Evolutionary conservation across 2,888 invertebrate genomes (phyloP).

Genomic region (Pollenia amentaria): DNA sequence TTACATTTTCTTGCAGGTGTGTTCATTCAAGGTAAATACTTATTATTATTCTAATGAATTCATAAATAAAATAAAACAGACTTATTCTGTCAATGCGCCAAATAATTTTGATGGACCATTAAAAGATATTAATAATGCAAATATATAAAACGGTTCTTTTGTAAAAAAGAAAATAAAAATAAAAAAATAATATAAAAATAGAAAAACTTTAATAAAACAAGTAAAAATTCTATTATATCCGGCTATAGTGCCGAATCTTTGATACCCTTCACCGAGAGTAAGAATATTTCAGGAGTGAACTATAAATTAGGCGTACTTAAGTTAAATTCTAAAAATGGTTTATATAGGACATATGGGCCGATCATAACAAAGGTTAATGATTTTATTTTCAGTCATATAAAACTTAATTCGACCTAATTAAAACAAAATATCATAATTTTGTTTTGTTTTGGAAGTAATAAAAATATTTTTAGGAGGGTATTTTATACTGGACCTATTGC

Average conservation of each 20-base stretch:
- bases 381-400: no score
- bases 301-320: no score
- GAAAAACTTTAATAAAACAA: not conserved
- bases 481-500: no score
- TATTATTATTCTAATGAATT: not conserved
- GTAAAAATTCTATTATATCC: no score
- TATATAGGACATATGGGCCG: not conserved
- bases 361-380: not conserved
- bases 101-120: constrained; percentile 34
- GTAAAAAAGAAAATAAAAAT: not conserved
- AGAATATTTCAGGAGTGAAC: no score
- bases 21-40: constrained; percentile 37
- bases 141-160: not conserved
- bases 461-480: no score
- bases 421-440: no score
- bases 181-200: not conserved
- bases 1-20: not conserved
- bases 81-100: constrained; percentile 25
- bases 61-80: constrained; percentile 10
- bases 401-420: no score
- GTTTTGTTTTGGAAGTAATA: no score
- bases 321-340: not conserved
- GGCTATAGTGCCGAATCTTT: no score
- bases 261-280: no score
- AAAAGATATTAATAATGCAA: constrained; percentile 32